Conservation (phyloP, 2,797 vertebrate species). For the Merluccius polli region DNA sequence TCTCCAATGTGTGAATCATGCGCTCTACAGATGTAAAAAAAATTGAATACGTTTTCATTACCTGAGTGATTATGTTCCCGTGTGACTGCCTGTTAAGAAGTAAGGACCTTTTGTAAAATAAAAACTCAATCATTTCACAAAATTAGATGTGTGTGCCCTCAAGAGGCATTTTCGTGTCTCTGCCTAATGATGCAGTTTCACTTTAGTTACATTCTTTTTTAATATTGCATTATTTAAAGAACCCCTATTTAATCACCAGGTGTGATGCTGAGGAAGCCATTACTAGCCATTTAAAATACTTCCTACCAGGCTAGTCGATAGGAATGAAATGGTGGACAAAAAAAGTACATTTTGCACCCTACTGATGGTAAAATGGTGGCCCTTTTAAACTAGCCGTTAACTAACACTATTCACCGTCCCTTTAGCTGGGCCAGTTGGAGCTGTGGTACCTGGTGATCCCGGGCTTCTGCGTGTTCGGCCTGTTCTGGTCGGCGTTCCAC, state of each 20-base stretch:
- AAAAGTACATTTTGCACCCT: too few species aligned
- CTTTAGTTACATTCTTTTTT: not conserved
- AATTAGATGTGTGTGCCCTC: not conserved
- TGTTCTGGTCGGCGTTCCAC: constrained; percentile 95
- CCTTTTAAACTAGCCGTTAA: too few species aligned
- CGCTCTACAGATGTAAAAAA: not conserved
- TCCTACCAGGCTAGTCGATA: not conserved
- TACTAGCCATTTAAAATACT: not conserved
- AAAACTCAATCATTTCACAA: not conserved
- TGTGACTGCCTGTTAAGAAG: not conserved
- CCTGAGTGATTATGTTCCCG: not conserved
- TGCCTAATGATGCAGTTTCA: not conserved
- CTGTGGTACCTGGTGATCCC: constrained; percentile 98
- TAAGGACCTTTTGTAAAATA: not conserved
- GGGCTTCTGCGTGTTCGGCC: constrained; percentile 91
- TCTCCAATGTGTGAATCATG: not conserved
- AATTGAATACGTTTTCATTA: not conserved
- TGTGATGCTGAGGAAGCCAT: not conserved
- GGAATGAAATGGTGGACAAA: not conserved
- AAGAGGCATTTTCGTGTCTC: not conserved
- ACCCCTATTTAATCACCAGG: not conserved
- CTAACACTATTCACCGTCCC: too few species aligned
- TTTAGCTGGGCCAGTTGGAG: constrained; percentile 76
- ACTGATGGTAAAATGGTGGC: too few species aligned
- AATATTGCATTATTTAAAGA: constrained; percentile 1